Evolutionary conservation across 2,797 vertebrate genomes (phyloP).

Genomic region (Aulostomus chinensis): DNA sequence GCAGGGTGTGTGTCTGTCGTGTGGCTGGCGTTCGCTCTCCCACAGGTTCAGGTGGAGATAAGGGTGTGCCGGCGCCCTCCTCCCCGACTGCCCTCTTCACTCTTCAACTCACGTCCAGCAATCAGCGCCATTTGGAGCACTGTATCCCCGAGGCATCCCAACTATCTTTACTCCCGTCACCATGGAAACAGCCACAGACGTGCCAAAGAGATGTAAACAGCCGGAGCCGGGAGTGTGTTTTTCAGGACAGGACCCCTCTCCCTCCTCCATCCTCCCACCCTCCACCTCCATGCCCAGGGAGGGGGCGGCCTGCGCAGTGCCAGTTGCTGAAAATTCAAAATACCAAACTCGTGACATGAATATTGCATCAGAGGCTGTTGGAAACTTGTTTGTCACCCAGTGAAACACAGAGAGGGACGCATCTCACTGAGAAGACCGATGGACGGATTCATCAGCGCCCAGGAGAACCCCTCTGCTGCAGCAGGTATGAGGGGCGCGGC

Average conservation of each 20-base stretch:
- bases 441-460: too few species aligned
- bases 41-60: conserved; percentile 16
- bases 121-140: conserved; percentile 29
- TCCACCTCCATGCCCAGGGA: conserved; percentile 10
- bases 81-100: conserved; percentile 28
- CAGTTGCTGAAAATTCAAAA: conserved; percentile 56
- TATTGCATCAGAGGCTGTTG: conserved; percentile 42
- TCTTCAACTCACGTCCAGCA: conserved; percentile 51
- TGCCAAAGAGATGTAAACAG: conserved; percentile 73
- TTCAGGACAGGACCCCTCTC: conserved; percentile 34
- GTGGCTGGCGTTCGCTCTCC: neutral
- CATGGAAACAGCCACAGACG: conserved; percentile 76
- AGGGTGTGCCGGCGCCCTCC: conserved; percentile 3
- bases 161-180: conserved; percentile 72
- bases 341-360: conserved; percentile 57
- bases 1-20: neutral
- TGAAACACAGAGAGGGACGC: conserved; percentile 5
- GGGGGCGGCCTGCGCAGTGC: neutral
- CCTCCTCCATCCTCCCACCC: conserved; percentile 5
- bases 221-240: conserved; percentile 50
- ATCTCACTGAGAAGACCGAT: too few species aligned
- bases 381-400: neutral
- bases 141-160: conserved; percentile 55
- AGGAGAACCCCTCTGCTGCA: too few species aligned
- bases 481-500: too few species aligned